Conservation (phyloP, 1,140 invertebrate genomes). For the Drosophila kurseongensis region DNA sequence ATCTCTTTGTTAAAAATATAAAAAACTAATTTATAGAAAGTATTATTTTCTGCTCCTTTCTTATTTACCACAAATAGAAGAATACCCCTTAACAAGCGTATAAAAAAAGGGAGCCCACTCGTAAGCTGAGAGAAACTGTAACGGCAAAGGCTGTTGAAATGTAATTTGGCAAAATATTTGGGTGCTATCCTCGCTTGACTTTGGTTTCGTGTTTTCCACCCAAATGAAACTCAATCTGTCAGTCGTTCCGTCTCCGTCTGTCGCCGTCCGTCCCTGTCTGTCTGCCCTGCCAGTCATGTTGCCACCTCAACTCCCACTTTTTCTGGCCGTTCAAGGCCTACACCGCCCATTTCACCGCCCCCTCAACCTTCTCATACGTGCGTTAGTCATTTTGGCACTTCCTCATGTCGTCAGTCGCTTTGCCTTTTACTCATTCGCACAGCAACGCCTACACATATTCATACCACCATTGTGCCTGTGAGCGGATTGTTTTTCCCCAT, state of each 20-base stretch:
- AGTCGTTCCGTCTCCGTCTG: conserved; percentile 51
- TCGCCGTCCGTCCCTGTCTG: conserved; percentile 22
- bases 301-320: conserved; percentile 14
- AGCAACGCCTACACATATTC: conserved; percentile 56
- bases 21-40: no score
- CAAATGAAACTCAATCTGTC: conserved; percentile 81
- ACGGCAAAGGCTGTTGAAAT: conserved; percentile 76
- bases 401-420: conserved; percentile 69
- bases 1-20: no score
- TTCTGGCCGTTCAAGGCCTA: conserved; percentile 25
- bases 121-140: conserved; percentile 37
- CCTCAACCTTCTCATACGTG: conserved; percentile 32
- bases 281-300: conserved; percentile 51
- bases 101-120: conserved; percentile 6
- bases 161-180: conserved; percentile 80
- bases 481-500: conserved; percentile 23
- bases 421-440: conserved; percentile 48
- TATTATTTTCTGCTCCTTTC: neutral
- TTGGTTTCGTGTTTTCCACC: conserved; percentile 63
- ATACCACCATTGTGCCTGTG: neutral
- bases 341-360: neutral
- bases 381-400: conserved; percentile 81
- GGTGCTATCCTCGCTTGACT: conserved; percentile 62
- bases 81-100: conserved; percentile 23
- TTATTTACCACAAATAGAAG: neutral